Base-by-base conservation (phyloP, 2,113 vertebrate species). In the Xiphias gladius region DNA sequence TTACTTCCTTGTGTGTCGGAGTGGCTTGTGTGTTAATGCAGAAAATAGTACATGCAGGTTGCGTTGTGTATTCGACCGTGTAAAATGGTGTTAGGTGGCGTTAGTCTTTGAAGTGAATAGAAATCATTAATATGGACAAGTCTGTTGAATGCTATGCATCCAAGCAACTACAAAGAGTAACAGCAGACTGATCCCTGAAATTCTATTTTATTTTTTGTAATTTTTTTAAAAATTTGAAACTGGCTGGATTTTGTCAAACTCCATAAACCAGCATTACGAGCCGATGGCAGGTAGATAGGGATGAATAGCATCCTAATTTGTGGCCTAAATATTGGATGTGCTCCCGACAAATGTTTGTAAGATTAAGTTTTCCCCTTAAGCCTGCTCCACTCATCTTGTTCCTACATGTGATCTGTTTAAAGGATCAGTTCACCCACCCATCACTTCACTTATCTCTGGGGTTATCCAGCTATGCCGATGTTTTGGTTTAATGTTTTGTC, bases 11-110 rank as follows among this genome's bases (percentile, higher is more conserved):
- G 54, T 79, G 76, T 43, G 24, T 63, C 65, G 54, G 5, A 54
- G 46, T 5, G 52, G 10, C 75, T 81, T 85, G 87, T 87, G 90
- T 88, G 88, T 87, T 84, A 87, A 89, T 82, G 74, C 74, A n/a
- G 59, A 71, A 69, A 71, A 73, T 37, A 59, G 73, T 77, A 52
- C 73, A 68, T 7, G 73, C 79, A 41, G 59, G 28, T n/a, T n/a
- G 39, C 43, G 50, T 73, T 85, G 90, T 76, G 91, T 92, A 93
- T 93, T 93, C 88, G 50, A 72, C 50, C 1, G 30, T 76, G 65
- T 46, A n/a, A 50, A 3, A 48, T 39, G 59, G 59, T 22, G 11
- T 13, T 43, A 4, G 12, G 8, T 39, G 37, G 37, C 6, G 61
- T 46, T 32, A 43, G 24, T 64, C 7, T 75, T 28, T 20, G 46